Evolutionary conservation across 2,888 invertebrate genomes (phyloP).

Genomic region (Thysanoteuthis rhombus): DNA sequence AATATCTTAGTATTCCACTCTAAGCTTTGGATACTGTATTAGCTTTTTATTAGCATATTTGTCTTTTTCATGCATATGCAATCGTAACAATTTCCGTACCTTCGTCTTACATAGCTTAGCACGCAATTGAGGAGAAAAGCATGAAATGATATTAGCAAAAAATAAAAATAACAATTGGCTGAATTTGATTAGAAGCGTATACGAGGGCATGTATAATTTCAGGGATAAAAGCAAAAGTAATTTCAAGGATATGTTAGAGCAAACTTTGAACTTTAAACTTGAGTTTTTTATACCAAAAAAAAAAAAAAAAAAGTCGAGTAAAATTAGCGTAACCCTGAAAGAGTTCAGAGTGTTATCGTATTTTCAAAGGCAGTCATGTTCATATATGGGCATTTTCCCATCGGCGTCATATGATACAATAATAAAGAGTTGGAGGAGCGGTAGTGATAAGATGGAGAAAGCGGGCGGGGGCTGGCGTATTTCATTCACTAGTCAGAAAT

Average conservation of each 20-base stretch:
- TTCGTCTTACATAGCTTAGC: too few relatives aligned
- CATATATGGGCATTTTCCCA: background rate
- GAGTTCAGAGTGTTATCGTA: background rate
- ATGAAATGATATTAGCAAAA: too few relatives aligned
- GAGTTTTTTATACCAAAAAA: background rate
- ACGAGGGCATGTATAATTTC: too few relatives aligned
- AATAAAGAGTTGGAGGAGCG: background rate
- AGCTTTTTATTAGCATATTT: too few relatives aligned
- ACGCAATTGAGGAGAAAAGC: too few relatives aligned
- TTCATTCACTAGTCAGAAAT: background rate
- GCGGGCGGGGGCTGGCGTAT: background rate
- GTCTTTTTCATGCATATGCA: too few relatives aligned
- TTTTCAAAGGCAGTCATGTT: background rate
- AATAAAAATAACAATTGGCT: too few relatives aligned
- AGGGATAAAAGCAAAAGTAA: background rate
- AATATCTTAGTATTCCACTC: too few relatives aligned
- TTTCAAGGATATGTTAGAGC: background rate
- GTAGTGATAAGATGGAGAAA: background rate
- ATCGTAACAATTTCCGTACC: too few relatives aligned
- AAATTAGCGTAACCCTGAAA: conserved; percentile 12
- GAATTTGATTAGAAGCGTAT: too few relatives aligned
- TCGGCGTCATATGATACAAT: conserved; percentile 12
- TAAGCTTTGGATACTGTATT: too few relatives aligned
- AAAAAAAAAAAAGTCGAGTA: too few relatives aligned
- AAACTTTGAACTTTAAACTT: background rate